Conservation (phyloP, 2,888 invertebrate genomes). For the Amorpha juglandis region DNA sequence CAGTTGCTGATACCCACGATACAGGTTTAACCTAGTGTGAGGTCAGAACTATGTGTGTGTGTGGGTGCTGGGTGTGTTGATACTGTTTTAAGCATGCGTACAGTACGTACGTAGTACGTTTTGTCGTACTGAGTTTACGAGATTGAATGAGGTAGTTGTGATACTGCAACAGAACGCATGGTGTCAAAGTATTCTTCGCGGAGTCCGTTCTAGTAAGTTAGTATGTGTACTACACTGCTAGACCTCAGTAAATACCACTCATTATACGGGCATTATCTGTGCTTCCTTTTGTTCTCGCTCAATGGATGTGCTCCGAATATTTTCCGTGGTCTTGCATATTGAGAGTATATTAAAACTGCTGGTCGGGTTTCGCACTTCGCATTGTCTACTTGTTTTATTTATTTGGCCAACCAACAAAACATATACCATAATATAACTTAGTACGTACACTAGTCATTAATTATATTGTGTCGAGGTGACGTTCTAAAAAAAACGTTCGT, state of each 20-base stretch:
- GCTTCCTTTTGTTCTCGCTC: conserved; percentile 6
- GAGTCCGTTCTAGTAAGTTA: neutral
- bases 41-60: too few relatives aligned
- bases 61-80: too few relatives aligned
- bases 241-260: conserved; percentile 15
- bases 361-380: neutral
- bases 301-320: conserved; percentile 16
- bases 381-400: too few relatives aligned
- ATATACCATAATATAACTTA: too few relatives aligned
- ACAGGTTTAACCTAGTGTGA: too few relatives aligned
- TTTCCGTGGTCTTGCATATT: conserved; percentile 10
- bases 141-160: neutral
- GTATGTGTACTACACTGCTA: neutral
- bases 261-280: conserved; percentile 9
- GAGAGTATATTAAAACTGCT: conserved; percentile 3
- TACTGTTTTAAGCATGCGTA: too few relatives aligned
- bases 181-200: neutral
- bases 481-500: neutral
- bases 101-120: too few relatives aligned
- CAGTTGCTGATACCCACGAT: too few relatives aligned
- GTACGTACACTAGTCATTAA: too few relatives aligned
- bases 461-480: neutral
- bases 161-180: too few relatives aligned
- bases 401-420: too few relatives aligned
- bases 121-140: too few relatives aligned